These are phyloP conservation scores for Salarias fasciatus DNA, from an alignment of 2,797 vertebrate genomes.

Conservation along the genomic window DNA sequence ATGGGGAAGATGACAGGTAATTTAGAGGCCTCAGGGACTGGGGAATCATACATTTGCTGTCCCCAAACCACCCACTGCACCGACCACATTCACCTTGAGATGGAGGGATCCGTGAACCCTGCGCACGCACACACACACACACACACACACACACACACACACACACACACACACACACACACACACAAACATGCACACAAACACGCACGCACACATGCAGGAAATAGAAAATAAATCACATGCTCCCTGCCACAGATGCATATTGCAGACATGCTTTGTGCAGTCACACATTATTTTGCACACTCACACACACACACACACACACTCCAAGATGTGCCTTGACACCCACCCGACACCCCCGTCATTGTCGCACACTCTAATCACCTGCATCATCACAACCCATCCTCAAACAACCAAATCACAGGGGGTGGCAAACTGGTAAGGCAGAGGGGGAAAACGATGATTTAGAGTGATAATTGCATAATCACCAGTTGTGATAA, in stretches of 20 bases:
- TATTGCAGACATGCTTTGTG: too few relatives aligned
- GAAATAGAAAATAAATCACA: too few relatives aligned
- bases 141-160: neutral
- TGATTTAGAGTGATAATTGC: constrained; percentile 86
- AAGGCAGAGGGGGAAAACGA: constrained; percentile 70
- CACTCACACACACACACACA: neutral
- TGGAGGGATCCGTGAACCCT: constrained; percentile 18
- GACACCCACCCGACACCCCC: constrained; percentile 42
- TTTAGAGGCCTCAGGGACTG: constrained; percentile 82
- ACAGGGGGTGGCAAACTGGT: constrained; percentile 73
- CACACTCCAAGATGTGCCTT: constrained; percentile 13
- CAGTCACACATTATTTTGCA: neutral
- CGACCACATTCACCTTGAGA: constrained; percentile 60
- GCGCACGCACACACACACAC: neutral
- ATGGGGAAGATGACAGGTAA: constrained; percentile 89
- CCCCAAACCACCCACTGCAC: constrained; percentile 59
- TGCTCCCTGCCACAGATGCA: too few relatives aligned
- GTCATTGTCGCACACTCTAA: constrained; percentile 62
- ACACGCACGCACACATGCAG: too few relatives aligned
- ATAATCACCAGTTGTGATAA: constrained; percentile 85
- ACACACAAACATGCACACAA: too few relatives aligned
- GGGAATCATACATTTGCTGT: constrained; percentile 68
- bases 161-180: neutral
- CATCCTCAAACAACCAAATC: constrained; percentile 69
- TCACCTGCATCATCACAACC: constrained; percentile 73